A percentile compares a stretch with the other conserved stretches of the same genome.
Evolutionary conservation across 2,113 vertebrate genomes (phyloP).

Genomic region (Pimephales promelas): DNA sequence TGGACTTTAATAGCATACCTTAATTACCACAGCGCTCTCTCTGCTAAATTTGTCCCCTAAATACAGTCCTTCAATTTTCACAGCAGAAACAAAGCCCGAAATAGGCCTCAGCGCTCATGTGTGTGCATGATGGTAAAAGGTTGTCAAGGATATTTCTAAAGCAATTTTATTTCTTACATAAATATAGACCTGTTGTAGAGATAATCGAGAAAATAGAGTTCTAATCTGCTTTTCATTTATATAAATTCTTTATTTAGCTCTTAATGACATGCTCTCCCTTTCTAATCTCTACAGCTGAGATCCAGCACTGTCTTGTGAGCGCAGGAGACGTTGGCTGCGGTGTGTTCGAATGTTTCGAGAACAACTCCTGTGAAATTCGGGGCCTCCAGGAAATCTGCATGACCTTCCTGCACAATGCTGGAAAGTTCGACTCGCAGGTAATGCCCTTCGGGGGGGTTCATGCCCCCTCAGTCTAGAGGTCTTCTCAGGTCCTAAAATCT

Average conservation of each 20-base stretch:
- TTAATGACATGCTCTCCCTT: constrained; percentile 17
- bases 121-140: constrained; percentile 44
- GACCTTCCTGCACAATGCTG: constrained; percentile 98
- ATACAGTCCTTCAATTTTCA: constrained; percentile 54
- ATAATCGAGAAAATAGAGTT: background rate
- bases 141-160: constrained; percentile 17
- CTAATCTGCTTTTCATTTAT: background rate
- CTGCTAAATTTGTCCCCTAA: constrained; percentile 52
- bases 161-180: background rate
- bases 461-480: constrained; percentile 43
- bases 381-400: constrained; percentile 98
- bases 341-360: constrained; percentile 99
- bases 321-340: constrained; percentile 97
- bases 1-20: constrained; percentile 57
- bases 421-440: constrained; percentile 99
- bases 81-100: constrained; percentile 46
- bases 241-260: background rate
- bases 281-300: constrained; percentile 81
- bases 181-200: background rate
- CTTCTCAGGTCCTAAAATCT: too few relatives aligned
- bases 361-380: constrained; percentile 98
- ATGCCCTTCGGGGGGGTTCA: constrained; percentile 58
- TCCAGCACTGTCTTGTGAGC: constrained; percentile 96
- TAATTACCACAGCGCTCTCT: constrained; percentile 51
- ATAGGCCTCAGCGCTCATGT: constrained; percentile 17